Evolutionary conservation across 2,797 vertebrate species (phyloP).

Genomic region (Tangara arthus): DNA sequence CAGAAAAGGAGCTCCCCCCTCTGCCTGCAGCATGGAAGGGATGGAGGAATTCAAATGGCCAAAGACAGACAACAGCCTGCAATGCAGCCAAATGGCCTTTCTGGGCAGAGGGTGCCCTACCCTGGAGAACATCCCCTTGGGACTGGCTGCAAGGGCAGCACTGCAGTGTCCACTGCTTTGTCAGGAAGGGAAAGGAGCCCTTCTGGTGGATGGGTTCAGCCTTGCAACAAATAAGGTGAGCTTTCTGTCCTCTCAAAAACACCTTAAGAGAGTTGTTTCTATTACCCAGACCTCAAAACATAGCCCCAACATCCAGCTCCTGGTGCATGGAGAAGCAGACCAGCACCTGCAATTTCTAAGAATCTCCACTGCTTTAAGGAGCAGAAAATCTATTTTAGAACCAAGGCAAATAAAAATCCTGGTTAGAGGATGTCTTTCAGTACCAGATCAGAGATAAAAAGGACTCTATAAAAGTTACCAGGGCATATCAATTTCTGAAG

Average conservation of each 20-base stretch:
- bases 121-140: background rate
- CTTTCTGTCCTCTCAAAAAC: background rate
- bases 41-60: background rate
- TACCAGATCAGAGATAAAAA: background rate
- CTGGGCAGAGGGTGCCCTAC: background rate
- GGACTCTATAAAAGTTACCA: background rate
- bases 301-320: background rate
- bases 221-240: background rate
- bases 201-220: background rate
- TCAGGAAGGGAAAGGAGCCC: background rate
- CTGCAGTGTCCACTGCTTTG: accelerated
- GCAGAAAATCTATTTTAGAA: background rate
- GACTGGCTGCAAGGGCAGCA: background rate
- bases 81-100: background rate
- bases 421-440: background rate
- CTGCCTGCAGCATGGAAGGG: background rate
- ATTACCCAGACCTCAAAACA: background rate
- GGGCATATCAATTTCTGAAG: background rate
- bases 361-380: background rate
- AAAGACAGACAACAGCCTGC: background rate
- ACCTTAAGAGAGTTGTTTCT: background rate
- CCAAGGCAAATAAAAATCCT: background rate
- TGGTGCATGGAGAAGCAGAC: accelerated
- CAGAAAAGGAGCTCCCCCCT: background rate
- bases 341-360: background rate